Percentiles rank a stretch among this genome's conserved stretches.
Conservation (phyloP, 2,888 invertebrate genomes). For the Aricia artaxerxes region DNA sequence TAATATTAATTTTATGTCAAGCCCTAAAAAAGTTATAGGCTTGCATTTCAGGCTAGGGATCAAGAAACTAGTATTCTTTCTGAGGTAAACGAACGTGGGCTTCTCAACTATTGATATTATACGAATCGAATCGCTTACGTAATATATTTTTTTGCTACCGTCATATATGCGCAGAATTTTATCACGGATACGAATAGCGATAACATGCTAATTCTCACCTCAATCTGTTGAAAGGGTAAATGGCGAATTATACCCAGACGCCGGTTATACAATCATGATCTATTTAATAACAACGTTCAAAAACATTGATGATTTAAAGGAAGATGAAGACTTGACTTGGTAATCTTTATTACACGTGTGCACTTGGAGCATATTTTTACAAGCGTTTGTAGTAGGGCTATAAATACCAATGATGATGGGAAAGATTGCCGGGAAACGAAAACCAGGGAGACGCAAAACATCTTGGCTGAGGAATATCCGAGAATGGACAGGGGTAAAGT, state of each 20-base stretch:
- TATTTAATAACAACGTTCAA: background rate
- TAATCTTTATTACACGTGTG: too few relatives aligned
- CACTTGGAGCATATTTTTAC: too few relatives aligned
- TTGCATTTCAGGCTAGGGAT: background rate
- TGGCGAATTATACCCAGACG: background rate
- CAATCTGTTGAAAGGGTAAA: background rate
- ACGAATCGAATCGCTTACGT: background rate
- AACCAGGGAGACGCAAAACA: too few relatives aligned
- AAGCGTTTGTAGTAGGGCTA: too few relatives aligned
- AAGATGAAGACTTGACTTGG: background rate
- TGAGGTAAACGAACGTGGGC: background rate
- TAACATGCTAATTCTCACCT: conserved; percentile 18
- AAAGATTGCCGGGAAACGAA: too few relatives aligned
- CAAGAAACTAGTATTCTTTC: background rate
- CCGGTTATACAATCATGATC: background rate
- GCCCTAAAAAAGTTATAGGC: background rate
- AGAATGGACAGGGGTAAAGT: too few relatives aligned
- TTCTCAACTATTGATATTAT: background rate
- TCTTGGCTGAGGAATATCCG: too few relatives aligned
- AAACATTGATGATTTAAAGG: background rate
- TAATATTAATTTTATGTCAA: background rate
- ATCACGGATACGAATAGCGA: conserved; percentile 8
- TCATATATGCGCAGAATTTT: conserved; percentile 4
- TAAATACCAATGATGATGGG: too few relatives aligned
- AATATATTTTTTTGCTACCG: conserved; percentile 2